phyloP scores from a whole-genome alignment of 2,797 vertebrate species.

The Chrosomus eos region DNA sequence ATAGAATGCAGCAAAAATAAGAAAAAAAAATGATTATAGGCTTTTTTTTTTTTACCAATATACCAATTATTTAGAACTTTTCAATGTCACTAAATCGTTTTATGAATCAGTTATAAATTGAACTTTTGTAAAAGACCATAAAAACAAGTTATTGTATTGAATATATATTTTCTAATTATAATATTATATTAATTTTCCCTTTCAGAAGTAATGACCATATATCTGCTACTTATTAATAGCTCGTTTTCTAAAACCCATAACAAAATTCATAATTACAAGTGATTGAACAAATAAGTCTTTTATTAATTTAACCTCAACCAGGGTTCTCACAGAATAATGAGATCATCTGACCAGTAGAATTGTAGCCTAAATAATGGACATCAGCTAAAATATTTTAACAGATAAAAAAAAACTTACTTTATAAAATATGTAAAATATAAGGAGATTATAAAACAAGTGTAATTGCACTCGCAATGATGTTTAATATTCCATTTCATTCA shows the following conservation, averaged over 20 bases:
- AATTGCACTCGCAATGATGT: background rate
- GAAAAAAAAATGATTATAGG: too few species aligned
- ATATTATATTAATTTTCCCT: background rate
- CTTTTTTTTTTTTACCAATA: background rate
- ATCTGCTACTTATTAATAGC: background rate
- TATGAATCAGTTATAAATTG: background rate
- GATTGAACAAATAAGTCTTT: background rate
- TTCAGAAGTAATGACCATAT: background rate
- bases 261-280: background rate
- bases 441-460: background rate
- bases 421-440: background rate
- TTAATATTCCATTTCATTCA: background rate
- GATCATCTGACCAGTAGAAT: background rate
- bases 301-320: background rate
- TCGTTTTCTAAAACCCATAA: background rate
- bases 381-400: background rate
- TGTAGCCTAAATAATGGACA: background rate
- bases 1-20: background rate
- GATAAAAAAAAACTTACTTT: background rate
- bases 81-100: background rate
- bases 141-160: background rate
- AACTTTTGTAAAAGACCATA: background rate
- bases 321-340: background rate
- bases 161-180: background rate
- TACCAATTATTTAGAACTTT: background rate